Evolutionary conservation across 2,797 vertebrate genomes (phyloP).

Genomic region (Chromis chromis): DNA sequence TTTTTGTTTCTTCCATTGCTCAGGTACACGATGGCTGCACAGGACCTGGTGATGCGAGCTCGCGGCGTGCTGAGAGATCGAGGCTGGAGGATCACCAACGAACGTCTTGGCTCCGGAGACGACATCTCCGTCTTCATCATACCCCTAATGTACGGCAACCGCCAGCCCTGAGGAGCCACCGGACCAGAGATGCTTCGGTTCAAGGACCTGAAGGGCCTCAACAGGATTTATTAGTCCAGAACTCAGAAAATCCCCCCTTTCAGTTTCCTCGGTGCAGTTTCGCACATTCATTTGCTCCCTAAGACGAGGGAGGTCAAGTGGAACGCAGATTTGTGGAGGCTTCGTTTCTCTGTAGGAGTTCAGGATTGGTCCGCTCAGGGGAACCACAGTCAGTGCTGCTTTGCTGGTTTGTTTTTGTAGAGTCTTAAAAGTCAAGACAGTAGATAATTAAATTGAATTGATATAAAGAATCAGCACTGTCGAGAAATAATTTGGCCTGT

Average conservation of each 20-base stretch:
- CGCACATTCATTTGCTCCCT: constrained; percentile 37
- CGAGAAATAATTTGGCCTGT: background rate
- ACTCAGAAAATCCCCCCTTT: constrained; percentile 18
- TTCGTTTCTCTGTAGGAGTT: constrained; percentile 38
- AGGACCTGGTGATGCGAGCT: constrained; percentile 98
- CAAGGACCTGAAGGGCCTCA: constrained; percentile 10
- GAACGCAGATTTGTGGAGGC: constrained; percentile 11
- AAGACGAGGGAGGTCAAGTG: constrained; percentile 13
- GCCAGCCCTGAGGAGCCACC: constrained; percentile 81
- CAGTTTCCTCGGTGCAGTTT: constrained; percentile 19
- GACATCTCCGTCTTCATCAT: constrained; percentile 98
- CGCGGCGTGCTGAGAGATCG: constrained; percentile 94
- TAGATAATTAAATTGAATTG: background rate
- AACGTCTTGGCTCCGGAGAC: constrained; percentile 95
- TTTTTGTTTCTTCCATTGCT: background rate
- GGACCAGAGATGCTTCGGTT: background rate
- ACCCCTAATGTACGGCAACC: constrained; percentile 94
- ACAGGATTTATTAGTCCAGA: constrained; percentile 19
- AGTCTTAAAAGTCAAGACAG: constrained; percentile 6
- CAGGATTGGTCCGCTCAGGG: constrained; percentile 29
- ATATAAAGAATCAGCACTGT: background rate
- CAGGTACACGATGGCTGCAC: constrained; percentile 96
- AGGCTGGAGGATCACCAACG: constrained; percentile 96
- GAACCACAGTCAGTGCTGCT: background rate
- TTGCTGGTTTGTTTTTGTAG: background rate